phyloP scores from a whole-genome alignment of 2,113 vertebrate genomes.

The Phocoena phocoena region DNA sequence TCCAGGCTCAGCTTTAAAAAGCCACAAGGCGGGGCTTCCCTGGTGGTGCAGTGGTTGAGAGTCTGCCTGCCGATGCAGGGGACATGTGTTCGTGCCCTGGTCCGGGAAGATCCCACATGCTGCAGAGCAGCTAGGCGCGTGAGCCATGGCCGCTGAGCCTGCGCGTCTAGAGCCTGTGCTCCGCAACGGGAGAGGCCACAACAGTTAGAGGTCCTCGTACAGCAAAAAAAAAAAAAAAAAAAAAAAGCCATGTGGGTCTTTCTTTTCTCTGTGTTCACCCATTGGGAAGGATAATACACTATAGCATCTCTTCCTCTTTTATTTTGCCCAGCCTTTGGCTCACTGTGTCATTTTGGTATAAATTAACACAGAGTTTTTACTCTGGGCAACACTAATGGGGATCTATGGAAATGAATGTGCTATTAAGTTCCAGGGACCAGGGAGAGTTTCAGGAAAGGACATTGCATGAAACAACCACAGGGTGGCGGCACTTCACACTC shows the following conservation, averaged over 20 bases:
- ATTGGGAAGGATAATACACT: background rate
- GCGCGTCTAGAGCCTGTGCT: no score
- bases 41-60: no score
- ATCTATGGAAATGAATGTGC: background rate
- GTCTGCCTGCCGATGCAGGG: no score
- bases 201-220: no score
- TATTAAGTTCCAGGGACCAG: background rate
- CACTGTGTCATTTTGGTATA: background rate
- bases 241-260: background rate
- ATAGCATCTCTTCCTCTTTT: background rate
- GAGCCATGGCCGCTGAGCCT: no score
- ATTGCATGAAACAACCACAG: constrained; percentile 7
- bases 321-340: background rate
- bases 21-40: no score
- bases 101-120: no score
- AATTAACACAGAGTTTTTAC: background rate
- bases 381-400: background rate
- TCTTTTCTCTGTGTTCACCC: background rate
- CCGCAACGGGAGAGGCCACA: no score
- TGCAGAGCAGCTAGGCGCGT: no score
- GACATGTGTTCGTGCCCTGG: no score
- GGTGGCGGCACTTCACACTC: constrained; percentile 1
- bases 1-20: background rate
- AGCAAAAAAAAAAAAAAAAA: no score
- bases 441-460: background rate